phyloP scores from a whole-genome alignment of 2,113 vertebrate species.

The Eulemur rufifrons region DNA sequence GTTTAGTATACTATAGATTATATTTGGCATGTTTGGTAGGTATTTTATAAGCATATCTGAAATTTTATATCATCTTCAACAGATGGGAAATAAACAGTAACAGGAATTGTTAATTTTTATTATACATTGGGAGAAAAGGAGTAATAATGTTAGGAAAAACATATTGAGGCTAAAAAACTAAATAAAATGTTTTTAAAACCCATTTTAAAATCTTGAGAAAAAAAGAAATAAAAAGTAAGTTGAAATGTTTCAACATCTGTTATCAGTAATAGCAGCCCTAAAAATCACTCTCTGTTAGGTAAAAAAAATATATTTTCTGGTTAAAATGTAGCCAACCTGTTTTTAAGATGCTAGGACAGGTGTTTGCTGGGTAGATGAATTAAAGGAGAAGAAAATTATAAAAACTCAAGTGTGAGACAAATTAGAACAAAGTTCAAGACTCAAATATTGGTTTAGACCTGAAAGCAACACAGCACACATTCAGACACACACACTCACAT shows the following conservation, averaged over 20 bases:
- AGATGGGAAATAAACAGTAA: conserved; percentile 78
- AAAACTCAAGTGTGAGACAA: not conserved
- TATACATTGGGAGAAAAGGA: conserved; percentile 59
- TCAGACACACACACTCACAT: not conserved
- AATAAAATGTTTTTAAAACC: conserved; percentile 70
- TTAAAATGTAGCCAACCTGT: conserved; percentile 30
- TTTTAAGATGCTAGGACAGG: conserved; percentile 48
- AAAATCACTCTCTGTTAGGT: conserved; percentile 41
- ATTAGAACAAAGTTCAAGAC: conserved; percentile 17
- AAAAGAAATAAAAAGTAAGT: conserved; percentile 65
- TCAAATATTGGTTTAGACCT: not conserved
- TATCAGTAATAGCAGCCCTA: conserved; percentile 57
- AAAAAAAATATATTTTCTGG: conserved; percentile 43
- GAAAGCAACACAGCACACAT: not conserved
- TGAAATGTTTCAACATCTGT: conserved; percentile 74
- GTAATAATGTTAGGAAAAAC: conserved; percentile 69
- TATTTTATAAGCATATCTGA: conserved; percentile 74
- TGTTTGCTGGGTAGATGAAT: conserved; percentile 1
- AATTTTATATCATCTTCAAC: conserved; percentile 72
- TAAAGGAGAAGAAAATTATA: not conserved
- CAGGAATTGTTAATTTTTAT: conserved; percentile 72
- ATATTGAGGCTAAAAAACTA: conserved; percentile 67
- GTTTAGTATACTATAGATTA: conserved; percentile 69
- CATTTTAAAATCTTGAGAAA: conserved; percentile 63
- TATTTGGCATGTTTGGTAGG: conserved; percentile 63